Evolutionary conservation across 2,113 vertebrate species (phyloP), one percentile per base, ranked within the genome.

Genomic region (Sceloporus undulatus): DNA sequence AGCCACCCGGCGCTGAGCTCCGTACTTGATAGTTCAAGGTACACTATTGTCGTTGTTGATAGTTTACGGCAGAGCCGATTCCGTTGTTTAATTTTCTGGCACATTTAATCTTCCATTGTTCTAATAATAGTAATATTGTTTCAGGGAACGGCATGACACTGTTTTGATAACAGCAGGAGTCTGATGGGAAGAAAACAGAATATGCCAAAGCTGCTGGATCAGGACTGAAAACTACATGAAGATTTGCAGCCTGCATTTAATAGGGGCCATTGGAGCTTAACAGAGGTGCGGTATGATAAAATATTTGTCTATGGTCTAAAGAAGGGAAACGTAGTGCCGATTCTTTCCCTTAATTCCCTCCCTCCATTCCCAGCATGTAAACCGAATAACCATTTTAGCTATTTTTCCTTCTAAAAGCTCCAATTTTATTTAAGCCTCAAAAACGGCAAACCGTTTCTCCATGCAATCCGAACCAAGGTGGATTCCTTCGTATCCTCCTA

Each of bases 401-500:
- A 81, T 81, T 85, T 34, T 0, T 54, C 23, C 87, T 89, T 81
- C 42, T 77, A 77, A 90, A 92, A 75, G 38, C 34, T 40, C 85
- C 84, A 11, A 0, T 59, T 87, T 84, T 79, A 16, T 74, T 93
- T 87, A 79, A 38, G 2, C 40, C 85, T 84, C 65, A 68, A 68
- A 90, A 90, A 42, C 42, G 77, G 86, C 54, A 75, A 89, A 48
- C 54, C 54, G 23, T 19, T 89, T 6, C 6, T 2, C 0, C 42
- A 65, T 10, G 62, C 90, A 91, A 91, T 84, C 10, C 42, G 1
- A 84, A 88, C 10, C 9, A 29, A 82, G 84, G n/a, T 34, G 89
- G 65, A 25, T 42, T 84, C 65, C n/a, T 76, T 42, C 6, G 29
- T 81, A 18, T 0, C 52, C 48, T 89, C 86, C 79, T 66, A 14